These are phyloP conservation scores for Campylomormyrus tamandua DNA, from an alignment of 2,113 vertebrate genomes.

Conservation along the genomic window DNA sequence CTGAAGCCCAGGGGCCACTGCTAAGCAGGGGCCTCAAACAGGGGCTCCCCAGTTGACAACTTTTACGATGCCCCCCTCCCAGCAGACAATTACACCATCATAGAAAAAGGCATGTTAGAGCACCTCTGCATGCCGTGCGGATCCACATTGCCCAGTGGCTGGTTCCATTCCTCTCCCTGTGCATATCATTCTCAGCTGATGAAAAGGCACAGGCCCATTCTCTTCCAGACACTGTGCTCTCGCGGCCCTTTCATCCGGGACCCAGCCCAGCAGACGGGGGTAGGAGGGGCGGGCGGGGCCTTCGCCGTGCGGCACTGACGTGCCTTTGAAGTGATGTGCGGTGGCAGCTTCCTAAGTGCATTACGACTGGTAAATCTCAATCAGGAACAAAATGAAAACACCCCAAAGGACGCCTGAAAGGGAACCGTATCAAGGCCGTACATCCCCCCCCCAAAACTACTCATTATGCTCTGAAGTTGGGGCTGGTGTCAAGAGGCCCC, in stretches of 20 bases:
- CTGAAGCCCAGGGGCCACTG: neutral
- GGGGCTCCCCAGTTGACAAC: neutral
- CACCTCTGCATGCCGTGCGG: neutral
- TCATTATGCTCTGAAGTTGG: neutral
- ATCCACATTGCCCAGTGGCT: neutral
- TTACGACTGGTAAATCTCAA: conserved; percentile 14
- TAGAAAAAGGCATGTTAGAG: neutral
- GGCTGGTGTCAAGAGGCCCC: conserved; percentile 10
- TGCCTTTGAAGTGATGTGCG: neutral
- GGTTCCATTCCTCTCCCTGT: neutral
- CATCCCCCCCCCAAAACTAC: neutral
- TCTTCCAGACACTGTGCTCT: neutral
- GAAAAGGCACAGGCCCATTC: neutral
- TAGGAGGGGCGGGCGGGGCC: neutral
- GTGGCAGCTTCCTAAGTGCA: neutral
- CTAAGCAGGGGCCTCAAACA: neutral
- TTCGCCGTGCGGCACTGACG: neutral
- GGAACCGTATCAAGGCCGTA: neutral
- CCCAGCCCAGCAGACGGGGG: neutral
- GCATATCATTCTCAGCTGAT: neutral
- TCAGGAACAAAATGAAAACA: conserved; percentile 19
- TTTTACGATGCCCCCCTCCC: neutral
- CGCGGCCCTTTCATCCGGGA: neutral
- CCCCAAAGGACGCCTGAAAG: conserved; percentile 23
- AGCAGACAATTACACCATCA: neutral